Percentiles rank a stretch among this genome's conserved stretches.
phyloP scores from a whole-genome alignment of 2,797 vertebrate genomes.

The Vultur gryphus region DNA sequence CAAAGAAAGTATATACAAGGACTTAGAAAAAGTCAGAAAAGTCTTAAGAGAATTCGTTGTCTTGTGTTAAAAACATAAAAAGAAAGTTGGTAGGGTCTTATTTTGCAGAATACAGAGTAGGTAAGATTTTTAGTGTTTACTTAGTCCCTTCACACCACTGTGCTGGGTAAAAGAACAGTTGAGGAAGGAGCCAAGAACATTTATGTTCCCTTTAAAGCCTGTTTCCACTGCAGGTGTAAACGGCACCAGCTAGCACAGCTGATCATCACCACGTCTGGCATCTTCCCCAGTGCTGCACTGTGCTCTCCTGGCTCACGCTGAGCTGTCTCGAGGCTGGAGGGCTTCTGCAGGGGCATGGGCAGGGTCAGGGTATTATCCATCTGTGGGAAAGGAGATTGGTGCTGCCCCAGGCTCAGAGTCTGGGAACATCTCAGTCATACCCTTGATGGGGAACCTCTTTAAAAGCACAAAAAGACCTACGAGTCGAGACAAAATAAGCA shows the following conservation, averaged over 20 bases:
- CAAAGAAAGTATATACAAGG: not conserved
- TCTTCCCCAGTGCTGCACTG: not conserved
- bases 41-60: not conserved
- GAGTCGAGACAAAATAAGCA: not conserved
- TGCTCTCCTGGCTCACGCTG: not conserved
- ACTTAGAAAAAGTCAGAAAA: conserved; percentile 1
- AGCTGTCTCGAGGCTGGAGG: not conserved
- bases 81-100: not conserved
- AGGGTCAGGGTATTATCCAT: not conserved
- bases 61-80: conserved; percentile 21
- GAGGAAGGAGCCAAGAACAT: not conserved
- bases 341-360: not conserved
- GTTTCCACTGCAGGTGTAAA: not conserved
- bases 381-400: not conserved
- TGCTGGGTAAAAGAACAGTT: not conserved
- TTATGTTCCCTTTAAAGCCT: not conserved
- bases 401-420: not conserved
- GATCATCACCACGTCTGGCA: not conserved
- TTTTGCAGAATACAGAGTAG: conserved; percentile 13
- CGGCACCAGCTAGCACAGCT: not conserved
- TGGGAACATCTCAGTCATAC: not conserved
- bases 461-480: not conserved
- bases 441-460: not conserved
- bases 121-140: not conserved
- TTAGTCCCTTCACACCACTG: not conserved